Percentiles rank a stretch among this genome's conserved stretches.
These are phyloP conservation scores for Baryphthengus martii DNA, from an alignment of 2,113 vertebrate genomes.

Conservation along the genomic window DNA sequence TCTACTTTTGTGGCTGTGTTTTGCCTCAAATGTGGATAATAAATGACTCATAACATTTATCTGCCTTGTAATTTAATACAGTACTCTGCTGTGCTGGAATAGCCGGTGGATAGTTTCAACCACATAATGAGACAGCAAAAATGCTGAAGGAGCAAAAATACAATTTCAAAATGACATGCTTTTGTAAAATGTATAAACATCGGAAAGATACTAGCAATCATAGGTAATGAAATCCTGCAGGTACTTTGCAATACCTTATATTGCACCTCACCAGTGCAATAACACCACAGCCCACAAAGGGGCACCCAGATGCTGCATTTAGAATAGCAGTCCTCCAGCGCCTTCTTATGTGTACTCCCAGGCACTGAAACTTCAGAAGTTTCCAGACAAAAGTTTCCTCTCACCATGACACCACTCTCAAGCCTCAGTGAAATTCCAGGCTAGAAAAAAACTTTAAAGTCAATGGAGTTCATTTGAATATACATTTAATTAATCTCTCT, in stretches of 20 bases:
- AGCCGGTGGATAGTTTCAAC: neutral
- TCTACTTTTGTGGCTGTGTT: neutral
- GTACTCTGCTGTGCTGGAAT: neutral
- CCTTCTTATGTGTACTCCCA: neutral
- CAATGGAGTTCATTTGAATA: neutral
- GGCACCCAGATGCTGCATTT: slow-evolving; percentile 5
- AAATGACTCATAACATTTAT: slow-evolving; percentile 26
- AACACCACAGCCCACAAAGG: slow-evolving; percentile 36
- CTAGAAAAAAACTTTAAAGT: neutral
- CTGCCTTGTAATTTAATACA: neutral
- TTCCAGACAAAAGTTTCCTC: slow-evolving; percentile 13
- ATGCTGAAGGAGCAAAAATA: neutral
- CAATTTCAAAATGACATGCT: slow-evolving; percentile 7
- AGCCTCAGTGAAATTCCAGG: neutral
- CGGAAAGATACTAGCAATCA: slow-evolving; percentile 1
- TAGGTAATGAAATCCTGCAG: neutral
- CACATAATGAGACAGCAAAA: neutral
- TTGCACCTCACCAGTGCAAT: neutral
- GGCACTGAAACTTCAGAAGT: neutral
- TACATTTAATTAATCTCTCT: slow-evolving; percentile 38
- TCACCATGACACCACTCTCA: neutral
- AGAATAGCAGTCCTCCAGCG: neutral
- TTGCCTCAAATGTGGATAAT: slow-evolving; percentile 9
- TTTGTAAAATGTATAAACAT: slow-evolving; percentile 11
- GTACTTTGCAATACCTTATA: neutral